Evolutionary conservation across 1,140 invertebrate species (phyloP).

Genomic region (Euura saliciscinereae): DNA sequence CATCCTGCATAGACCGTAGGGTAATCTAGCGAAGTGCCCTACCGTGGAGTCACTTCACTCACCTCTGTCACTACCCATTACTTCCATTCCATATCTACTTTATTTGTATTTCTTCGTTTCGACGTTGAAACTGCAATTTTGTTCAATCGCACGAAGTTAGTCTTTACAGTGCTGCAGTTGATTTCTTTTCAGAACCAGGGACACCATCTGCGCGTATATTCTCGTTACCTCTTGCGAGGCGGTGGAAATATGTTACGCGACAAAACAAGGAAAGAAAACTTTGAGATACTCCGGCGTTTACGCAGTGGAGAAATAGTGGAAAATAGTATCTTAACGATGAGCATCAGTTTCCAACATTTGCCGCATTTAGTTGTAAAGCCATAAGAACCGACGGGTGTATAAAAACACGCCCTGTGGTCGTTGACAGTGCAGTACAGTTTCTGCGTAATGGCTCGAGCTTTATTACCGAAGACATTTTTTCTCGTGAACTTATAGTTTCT

Average conservation of each 20-base stretch:
- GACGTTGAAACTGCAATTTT: too few relatives aligned
- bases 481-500: background rate
- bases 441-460: background rate
- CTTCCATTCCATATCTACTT: background rate
- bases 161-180: too few relatives aligned
- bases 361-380: background rate
- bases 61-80: background rate
- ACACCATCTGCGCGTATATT: too few relatives aligned
- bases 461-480: background rate
- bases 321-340: background rate
- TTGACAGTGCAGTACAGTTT: background rate
- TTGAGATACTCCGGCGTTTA: background rate
- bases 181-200: too few relatives aligned
- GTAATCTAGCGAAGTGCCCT: too few relatives aligned
- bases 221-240: too few relatives aligned
- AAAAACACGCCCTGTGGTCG: too few relatives aligned
- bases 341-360: background rate
- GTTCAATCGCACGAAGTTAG: too few relatives aligned
- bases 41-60: too few relatives aligned
- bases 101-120: too few relatives aligned
- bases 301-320: background rate
- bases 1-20: too few relatives aligned
- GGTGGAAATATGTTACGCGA: too few relatives aligned
- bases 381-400: background rate
- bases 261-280: background rate